These are phyloP conservation scores for Megaleporinus macrocephalus DNA, from an alignment of 2,113 vertebrate species.

Conservation along the genomic window DNA sequence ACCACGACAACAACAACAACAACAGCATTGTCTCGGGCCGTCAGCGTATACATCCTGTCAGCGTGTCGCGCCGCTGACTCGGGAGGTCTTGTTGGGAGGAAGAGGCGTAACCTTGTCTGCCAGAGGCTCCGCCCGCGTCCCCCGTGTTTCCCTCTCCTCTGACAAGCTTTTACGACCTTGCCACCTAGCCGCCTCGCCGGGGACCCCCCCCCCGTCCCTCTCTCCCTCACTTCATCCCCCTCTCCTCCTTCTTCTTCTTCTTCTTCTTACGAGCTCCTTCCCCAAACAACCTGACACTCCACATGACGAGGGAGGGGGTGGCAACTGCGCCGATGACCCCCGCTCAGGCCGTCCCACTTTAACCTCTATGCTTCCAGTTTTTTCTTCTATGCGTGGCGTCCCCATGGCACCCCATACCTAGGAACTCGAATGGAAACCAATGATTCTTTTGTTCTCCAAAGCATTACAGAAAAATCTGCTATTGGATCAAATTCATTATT, in stretches of 20 bases:
- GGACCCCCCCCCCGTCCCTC: conserved; percentile 62
- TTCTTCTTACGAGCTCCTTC: conserved; percentile 47
- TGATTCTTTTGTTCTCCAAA: no score
- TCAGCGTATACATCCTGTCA: conserved; percentile 43
- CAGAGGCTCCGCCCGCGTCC: conserved; percentile 67
- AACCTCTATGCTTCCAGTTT: not conserved
- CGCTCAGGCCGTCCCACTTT: conserved; percentile 17
- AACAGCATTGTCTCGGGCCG: conserved; percentile 29
- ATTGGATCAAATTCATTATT: no score
- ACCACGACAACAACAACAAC: conserved; percentile 31
- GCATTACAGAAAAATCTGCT: no score
- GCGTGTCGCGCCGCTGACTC: conserved; percentile 22
- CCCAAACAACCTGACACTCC: conserved; percentile 75
- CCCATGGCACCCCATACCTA: no score
- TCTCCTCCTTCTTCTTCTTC: not conserved
- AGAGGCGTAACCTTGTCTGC: conserved; percentile 78
- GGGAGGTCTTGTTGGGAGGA: conserved; percentile 73
- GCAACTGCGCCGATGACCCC: conserved; percentile 71
- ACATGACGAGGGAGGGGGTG: conserved; percentile 62
- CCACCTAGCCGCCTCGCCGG: conserved; percentile 70
- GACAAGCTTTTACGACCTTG: conserved; percentile 77
- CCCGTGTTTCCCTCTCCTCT: conserved; percentile 73
- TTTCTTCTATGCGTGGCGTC: no score
- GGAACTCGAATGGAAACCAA: no score
- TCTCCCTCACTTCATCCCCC: conserved; percentile 32